Conservation (phyloP, 2,888 invertebrate genomes). For the Drosophila neonasuta region DNA sequence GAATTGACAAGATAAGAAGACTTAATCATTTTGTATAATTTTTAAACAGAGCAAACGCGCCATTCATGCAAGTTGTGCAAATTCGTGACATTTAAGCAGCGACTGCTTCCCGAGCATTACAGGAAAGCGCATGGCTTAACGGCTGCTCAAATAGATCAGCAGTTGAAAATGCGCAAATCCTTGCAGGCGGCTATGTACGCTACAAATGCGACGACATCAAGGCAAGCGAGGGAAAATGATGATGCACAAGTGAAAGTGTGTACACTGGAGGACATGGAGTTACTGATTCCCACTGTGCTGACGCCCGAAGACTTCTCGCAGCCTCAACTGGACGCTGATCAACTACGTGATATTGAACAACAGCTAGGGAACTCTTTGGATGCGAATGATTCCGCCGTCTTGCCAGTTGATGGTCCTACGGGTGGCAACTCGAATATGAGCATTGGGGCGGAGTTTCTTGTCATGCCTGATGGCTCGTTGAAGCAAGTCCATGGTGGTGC, state of each 20-base stretch:
- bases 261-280: slow-evolving; percentile 66
- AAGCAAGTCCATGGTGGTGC: slow-evolving; percentile 69
- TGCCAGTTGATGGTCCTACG: background rate
- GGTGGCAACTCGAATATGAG: slow-evolving; percentile 51
- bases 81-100: slow-evolving; percentile 63
- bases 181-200: slow-evolving; percentile 10
- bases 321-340: slow-evolving; percentile 50
- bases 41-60: slow-evolving; percentile 12
- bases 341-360: slow-evolving; percentile 55
- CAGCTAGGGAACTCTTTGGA: slow-evolving; percentile 41
- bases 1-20: background rate
- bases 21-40: background rate
- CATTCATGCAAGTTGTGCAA: slow-evolving; percentile 71
- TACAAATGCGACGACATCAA: slow-evolving; percentile 1
- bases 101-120: slow-evolving; percentile 67
- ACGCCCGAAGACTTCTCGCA: slow-evolving; percentile 60
- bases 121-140: slow-evolving; percentile 53
- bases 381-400: background rate
- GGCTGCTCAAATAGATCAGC: slow-evolving; percentile 44
- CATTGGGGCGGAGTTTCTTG: slow-evolving; percentile 75
- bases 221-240: background rate
- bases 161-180: slow-evolving; percentile 30
- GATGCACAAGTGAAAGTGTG: slow-evolving; percentile 54
- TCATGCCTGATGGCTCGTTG: slow-evolving; percentile 75
- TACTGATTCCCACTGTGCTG: slow-evolving; percentile 66